Conservation (phyloP, 2,113 vertebrate species). For the Menidia beryllina region DNA sequence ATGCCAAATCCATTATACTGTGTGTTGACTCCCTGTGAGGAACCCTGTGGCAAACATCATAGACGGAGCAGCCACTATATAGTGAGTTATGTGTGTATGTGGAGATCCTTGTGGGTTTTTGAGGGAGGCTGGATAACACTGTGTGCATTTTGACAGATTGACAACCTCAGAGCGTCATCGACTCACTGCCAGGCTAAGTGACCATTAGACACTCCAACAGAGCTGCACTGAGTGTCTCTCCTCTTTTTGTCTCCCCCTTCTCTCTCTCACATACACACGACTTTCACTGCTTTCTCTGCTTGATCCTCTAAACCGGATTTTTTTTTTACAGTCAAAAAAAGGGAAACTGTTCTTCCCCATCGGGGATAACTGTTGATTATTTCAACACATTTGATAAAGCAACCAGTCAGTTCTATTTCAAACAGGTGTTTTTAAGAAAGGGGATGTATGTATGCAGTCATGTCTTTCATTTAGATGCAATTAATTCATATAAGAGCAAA, state of each 20-base stretch:
- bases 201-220: constrained; percentile 71
- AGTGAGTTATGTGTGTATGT: constrained; percentile 13
- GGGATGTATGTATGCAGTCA: neutral
- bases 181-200: constrained; percentile 75
- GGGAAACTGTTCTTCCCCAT: neutral
- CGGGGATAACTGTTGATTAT: neutral
- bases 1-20: constrained; percentile 51
- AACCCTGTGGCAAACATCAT: constrained; percentile 67
- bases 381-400: neutral
- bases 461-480: too few species aligned
- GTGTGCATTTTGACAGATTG: constrained; percentile 73
- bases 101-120: constrained; percentile 26
- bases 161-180: constrained; percentile 70
- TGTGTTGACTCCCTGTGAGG: constrained; percentile 53
- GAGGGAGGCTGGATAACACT: constrained; percentile 32
- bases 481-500: too few species aligned
- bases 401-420: neutral
- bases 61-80: constrained; percentile 17
- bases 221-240: constrained; percentile 31
- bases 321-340: constrained; percentile 11
- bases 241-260: neutral
- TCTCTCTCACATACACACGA: constrained; percentile 8
- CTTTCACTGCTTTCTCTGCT: constrained; percentile 23
- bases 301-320: constrained; percentile 24
- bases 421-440: neutral